Evolutionary conservation across 1,140 invertebrate species (phyloP).

Genomic region (Nautilus pompilius): DNA sequence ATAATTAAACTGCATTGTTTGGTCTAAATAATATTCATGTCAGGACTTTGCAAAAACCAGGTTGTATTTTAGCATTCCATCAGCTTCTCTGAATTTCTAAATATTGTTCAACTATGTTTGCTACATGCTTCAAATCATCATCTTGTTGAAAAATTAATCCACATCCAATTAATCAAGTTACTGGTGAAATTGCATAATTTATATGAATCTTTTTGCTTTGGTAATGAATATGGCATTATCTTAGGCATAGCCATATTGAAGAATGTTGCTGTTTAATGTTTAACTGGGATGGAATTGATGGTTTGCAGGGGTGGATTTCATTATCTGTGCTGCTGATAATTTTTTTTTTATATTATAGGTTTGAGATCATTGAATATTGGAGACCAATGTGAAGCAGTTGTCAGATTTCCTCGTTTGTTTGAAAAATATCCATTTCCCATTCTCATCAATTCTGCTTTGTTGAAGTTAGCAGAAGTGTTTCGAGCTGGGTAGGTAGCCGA

Average conservation of each 20-base stretch:
- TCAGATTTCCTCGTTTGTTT: slow-evolving; percentile 88
- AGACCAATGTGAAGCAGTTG: slow-evolving; percentile 94
- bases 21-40: too few species aligned
- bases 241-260: too few species aligned
- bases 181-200: not conserved
- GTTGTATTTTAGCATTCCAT: too few species aligned
- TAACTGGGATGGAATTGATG: not conserved
- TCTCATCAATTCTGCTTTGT: slow-evolving; percentile 91
- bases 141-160: not conserved
- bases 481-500: slow-evolving; percentile 73
- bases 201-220: not conserved
- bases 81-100: not conserved
- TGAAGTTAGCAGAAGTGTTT: slow-evolving; percentile 94
- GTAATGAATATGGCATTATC: not conserved
- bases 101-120: not conserved
- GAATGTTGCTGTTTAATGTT: not conserved
- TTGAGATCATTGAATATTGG: slow-evolving; percentile 83
- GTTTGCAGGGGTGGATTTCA: not conserved
- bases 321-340: slow-evolving; percentile 7
- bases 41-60: too few species aligned
- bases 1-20: too few species aligned
- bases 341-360: slow-evolving; percentile 62
- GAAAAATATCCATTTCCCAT: slow-evolving; percentile 98
- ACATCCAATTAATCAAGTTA: not conserved
- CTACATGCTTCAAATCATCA: not conserved